Evolutionary conservation across 2,888 invertebrate genomes (phyloP).

Genomic region (Hyles lineata): DNA sequence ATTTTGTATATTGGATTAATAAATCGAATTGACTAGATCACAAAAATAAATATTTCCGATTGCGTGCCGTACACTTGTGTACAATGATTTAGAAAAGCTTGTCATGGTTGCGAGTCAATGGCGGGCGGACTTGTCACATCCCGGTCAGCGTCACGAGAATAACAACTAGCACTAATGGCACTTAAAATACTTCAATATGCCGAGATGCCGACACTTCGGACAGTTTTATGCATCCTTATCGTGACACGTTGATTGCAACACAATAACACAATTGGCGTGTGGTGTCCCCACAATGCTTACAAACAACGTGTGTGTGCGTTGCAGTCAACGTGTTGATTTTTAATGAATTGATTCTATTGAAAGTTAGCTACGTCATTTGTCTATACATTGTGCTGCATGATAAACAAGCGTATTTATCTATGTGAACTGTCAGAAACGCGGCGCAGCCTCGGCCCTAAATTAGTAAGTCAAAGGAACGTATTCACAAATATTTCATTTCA

Average conservation of each 20-base stretch:
- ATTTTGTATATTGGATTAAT: slow-evolving; percentile 25
- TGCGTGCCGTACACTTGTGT: slow-evolving; percentile 37
- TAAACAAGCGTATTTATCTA: not conserved
- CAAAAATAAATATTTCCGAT: slow-evolving; percentile 51
- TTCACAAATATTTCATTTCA: slow-evolving; percentile 5
- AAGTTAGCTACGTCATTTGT: not conserved
- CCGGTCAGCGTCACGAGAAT: slow-evolving; percentile 48
- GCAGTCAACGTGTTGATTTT: not conserved
- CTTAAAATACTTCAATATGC: slow-evolving; percentile 47
- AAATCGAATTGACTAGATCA: slow-evolving; percentile 51
- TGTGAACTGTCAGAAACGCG: slow-evolving; percentile 17
- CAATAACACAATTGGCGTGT: too few species aligned
- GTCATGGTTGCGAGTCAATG: slow-evolving; percentile 1
- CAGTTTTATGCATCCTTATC: not conserved
- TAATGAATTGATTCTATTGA: not conserved
- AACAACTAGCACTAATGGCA: slow-evolving; percentile 66
- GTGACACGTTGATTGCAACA: too few species aligned
- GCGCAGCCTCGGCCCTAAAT: not conserved
- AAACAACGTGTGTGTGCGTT: too few species aligned
- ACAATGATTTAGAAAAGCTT: slow-evolving; percentile 1
- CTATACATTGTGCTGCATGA: not conserved
- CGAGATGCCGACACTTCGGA: slow-evolving; percentile 5
- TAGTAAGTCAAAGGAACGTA: slow-evolving; percentile 22
- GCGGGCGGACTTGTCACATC: slow-evolving; percentile 42
- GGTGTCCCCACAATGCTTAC: too few species aligned